Conservation (phyloP, 2,113 vertebrate genomes). For the Petrocephalus zakoni region DNA sequence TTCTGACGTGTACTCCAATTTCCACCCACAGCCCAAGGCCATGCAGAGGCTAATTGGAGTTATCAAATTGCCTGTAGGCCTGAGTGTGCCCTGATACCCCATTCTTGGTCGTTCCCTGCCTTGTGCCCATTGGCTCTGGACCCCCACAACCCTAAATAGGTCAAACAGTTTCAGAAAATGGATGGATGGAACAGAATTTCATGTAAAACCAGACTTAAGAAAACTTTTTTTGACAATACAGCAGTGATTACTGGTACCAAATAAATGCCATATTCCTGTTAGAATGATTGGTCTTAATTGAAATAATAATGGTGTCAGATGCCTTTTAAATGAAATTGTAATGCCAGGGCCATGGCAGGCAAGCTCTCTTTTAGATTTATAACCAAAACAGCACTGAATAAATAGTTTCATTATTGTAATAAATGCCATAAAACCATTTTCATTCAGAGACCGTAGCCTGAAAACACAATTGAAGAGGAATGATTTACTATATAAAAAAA, state of each 20-base stretch:
- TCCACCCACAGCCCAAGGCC: too few species aligned
- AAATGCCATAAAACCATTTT: background rate
- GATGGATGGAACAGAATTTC: background rate
- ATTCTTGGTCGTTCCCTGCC: too few species aligned
- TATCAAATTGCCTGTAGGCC: too few species aligned
- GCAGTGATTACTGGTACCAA: background rate
- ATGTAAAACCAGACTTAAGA: background rate
- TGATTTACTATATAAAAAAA: background rate
- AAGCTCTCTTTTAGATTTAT: background rate
- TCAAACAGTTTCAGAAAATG: too few species aligned
- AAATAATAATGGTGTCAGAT: background rate
- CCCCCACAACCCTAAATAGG: too few species aligned
- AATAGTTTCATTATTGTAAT: background rate
- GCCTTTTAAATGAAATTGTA: background rate
- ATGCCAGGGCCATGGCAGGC: background rate
- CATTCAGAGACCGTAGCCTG: background rate
- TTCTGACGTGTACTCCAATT: too few species aligned
- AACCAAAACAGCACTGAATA: background rate
- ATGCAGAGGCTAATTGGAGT: too few species aligned
- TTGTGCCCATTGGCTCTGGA: too few species aligned
- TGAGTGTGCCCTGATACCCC: too few species aligned
- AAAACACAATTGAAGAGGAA: background rate
- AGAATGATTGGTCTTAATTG: background rate
- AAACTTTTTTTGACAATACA: background rate
- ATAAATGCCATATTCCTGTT: background rate